A percentile compares a stretch with the other conserved stretches of the same genome.
phyloP scores from a whole-genome alignment of 2,888 invertebrate genomes.

The Marasmarcha lunaedactyla region DNA sequence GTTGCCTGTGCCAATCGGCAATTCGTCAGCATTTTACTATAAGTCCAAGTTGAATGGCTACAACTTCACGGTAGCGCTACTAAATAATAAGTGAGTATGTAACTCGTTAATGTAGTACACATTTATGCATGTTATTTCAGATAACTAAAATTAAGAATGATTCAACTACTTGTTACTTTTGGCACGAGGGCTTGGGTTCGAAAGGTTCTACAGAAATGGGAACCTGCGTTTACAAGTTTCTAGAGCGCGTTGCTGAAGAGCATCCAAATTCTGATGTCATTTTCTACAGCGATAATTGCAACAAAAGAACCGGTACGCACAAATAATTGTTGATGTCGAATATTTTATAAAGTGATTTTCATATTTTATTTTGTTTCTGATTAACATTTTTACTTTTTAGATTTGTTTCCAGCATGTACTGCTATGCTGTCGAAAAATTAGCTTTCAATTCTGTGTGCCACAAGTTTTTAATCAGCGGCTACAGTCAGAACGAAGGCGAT shows the following conservation, averaged over 20 bases:
- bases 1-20: conserved; percentile 8
- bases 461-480: conserved; percentile 17
- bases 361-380: too few relatives aligned
- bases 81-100: too few relatives aligned
- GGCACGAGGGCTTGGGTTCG: conserved; percentile 9
- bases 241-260: not conserved
- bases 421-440: conserved; percentile 7
- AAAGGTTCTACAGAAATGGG: conserved; percentile 10
- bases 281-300: conserved; percentile 15
- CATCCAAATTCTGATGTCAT: conserved; percentile 6
- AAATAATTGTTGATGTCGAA: too few relatives aligned
- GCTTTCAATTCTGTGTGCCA: not conserved
- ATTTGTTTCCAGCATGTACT: conserved; percentile 12
- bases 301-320: conserved; percentile 9
- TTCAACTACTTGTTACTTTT: conserved; percentile 7
- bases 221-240: conserved; percentile 6
- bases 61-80: conserved; percentile 6
- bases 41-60: conserved; percentile 7
- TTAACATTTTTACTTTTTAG: not conserved
- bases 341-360: too few relatives aligned
- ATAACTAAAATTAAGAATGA: conserved; percentile 3
- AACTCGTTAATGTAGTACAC: too few relatives aligned
- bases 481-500: conserved; percentile 23
- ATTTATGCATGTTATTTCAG: too few relatives aligned
- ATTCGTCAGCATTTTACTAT: conserved; percentile 8